Evolutionary conservation across 2,888 invertebrate genomes (phyloP).

Genomic region (Ophion ventricosus): DNA sequence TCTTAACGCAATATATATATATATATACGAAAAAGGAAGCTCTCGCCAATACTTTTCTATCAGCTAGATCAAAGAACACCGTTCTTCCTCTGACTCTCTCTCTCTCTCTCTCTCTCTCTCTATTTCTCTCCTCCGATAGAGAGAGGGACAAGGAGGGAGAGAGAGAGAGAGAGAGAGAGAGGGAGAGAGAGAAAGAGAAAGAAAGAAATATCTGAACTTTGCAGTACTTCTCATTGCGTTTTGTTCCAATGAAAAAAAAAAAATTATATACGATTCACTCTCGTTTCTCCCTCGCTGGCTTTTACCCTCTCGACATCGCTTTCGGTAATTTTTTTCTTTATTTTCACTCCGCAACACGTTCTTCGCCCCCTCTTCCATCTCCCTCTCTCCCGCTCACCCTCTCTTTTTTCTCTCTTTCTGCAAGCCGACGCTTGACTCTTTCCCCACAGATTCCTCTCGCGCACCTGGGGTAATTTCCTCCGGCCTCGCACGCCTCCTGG

Average conservation of each 20-base stretch:
- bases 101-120: constrained; percentile 9
- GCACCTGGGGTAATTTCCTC: constrained; percentile 59
- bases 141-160: too few relatives aligned
- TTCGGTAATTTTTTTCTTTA: constrained; percentile 31
- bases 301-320: constrained; percentile 54
- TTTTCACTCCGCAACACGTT: constrained; percentile 44
- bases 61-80: constrained; percentile 64
- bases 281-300: constrained; percentile 69
- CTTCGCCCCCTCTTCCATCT: constrained; percentile 2
- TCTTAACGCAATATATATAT: constrained; percentile 14
- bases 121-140: constrained; percentile 1
- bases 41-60: constrained; percentile 62
- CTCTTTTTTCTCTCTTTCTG: constrained; percentile 32
- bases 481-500: constrained; percentile 45
- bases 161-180: too few relatives aligned
- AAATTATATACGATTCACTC: constrained; percentile 61
- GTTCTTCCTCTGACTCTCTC: constrained; percentile 32
- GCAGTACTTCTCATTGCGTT: constrained; percentile 73
- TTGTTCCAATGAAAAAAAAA: constrained; percentile 69
- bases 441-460: constrained; percentile 58
- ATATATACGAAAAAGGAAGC: constrained; percentile 19
- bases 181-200: neutral
- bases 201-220: constrained; percentile 15
- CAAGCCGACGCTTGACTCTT: constrained; percentile 51
- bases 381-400: constrained; percentile 14